Evolutionary conservation across 2,888 invertebrate genomes (phyloP).

Genomic region (Pseudolycoriella hygida): DNA sequence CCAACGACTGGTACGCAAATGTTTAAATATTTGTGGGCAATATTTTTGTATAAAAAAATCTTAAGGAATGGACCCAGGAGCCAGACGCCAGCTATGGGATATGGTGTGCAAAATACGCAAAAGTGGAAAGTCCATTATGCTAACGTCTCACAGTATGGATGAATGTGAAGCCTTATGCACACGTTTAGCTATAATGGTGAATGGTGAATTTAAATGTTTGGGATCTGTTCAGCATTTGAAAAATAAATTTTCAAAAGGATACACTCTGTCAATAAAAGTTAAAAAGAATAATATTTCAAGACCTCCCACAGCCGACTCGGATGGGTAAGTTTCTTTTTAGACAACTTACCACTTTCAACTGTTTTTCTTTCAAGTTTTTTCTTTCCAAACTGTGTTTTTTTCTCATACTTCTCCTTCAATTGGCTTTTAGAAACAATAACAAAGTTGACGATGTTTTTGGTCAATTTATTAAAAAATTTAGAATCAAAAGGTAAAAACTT

Average conservation of each 20-base stretch:
- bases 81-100: conserved; percentile 65
- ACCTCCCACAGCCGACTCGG: background rate
- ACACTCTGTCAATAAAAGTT: conserved; percentile 30
- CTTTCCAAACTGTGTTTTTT: no score
- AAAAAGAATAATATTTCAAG: background rate
- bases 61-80: conserved; percentile 44
- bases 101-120: conserved; percentile 49
- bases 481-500: no score
- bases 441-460: no score
- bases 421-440: no score
- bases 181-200: conserved; percentile 65
- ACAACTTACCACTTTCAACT: no score
- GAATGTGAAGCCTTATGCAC: conserved; percentile 73
- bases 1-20: background rate
- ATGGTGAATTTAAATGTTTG: conserved; percentile 53
- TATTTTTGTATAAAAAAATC: no score
- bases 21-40: no score
- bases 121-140: conserved; percentile 53
- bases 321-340: no score
- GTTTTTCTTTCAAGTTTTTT: no score
- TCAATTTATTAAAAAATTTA: no score
- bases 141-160: conserved; percentile 78
- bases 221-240: conserved; percentile 62
- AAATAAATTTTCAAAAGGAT: conserved; percentile 41
- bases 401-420: no score